These are phyloP conservation scores for Lepidocyrtinus sp. DNA, from an alignment of 2,888 invertebrate genomes.

Conservation along the genomic window DNA sequence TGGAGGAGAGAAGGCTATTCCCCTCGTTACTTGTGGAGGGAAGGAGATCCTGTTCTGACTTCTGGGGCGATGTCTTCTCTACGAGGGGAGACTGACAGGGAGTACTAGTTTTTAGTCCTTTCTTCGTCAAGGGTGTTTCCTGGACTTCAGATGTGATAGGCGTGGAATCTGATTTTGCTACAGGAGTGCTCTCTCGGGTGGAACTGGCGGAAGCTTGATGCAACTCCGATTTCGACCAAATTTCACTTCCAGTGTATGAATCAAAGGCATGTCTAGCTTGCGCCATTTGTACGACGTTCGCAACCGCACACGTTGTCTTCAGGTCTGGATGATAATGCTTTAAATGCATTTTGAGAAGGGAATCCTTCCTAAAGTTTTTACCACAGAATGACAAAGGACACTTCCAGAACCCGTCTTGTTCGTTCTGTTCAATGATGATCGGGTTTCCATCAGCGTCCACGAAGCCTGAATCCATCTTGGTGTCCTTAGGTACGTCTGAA, in stretches of 20 bases:
- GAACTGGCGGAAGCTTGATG: background rate
- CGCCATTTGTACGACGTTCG: conserved; percentile 89
- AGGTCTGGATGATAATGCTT: conserved; percentile 92
- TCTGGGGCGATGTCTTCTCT: conserved; percentile 2
- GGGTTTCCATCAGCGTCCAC: conserved; percentile 56
- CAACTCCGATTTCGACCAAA: no score
- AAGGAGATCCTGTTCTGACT: no score
- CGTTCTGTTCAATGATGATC: conserved; percentile 57
- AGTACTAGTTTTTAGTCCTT: conserved; percentile 26
- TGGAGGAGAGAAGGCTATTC: no score
- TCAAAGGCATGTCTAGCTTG: conserved; percentile 78
- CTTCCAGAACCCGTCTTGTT: conserved; percentile 74
- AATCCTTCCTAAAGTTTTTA: conserved; percentile 93
- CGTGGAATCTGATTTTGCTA: background rate
- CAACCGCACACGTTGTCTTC: conserved; percentile 81
- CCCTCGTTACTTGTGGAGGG: no score
- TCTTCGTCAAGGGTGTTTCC: background rate
- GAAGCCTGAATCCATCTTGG: conserved; percentile 57
- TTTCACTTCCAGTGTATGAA: no score
- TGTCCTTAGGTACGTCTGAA: conserved; percentile 29
- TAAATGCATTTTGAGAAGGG: conserved; percentile 90
- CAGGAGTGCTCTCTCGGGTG: background rate
- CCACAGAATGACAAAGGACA: conserved; percentile 88
- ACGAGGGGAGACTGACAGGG: background rate
- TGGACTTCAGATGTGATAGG: background rate